phyloP scores from a whole-genome alignment of 2,888 invertebrate species.

The Graphium colonna region DNA sequence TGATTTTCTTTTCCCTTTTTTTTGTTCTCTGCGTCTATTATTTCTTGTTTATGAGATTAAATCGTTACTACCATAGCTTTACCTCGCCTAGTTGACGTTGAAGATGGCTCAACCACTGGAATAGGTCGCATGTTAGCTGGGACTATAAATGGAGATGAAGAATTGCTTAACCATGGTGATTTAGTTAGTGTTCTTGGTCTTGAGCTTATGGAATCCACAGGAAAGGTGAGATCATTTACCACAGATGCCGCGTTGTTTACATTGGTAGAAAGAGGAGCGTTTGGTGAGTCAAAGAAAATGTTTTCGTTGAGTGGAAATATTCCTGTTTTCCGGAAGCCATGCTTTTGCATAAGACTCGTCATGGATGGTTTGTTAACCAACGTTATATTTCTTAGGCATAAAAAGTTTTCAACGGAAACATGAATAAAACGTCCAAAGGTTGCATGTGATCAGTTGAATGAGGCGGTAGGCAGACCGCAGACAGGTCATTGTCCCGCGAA shows the following conservation, averaged over 20 bases:
- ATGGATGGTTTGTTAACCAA: neutral
- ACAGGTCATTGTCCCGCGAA: conserved; percentile 16
- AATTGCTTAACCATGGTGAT: too few relatives aligned
- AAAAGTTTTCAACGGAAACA: too few relatives aligned
- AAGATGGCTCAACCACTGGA: too few relatives aligned
- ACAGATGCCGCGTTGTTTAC: neutral
- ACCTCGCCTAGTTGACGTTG: too few relatives aligned
- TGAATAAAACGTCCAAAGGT: conserved; percentile 16
- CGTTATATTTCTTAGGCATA: too few relatives aligned
- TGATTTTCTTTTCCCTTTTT: conserved; percentile 15
- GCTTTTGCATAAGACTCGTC: conserved; percentile 1
- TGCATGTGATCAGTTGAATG: conserved; percentile 20
- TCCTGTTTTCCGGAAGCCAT: conserved; percentile 10
- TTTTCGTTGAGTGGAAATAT: too few relatives aligned
- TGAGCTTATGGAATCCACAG: neutral
- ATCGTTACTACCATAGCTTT: too few relatives aligned
- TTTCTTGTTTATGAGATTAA: too few relatives aligned
- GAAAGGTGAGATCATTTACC: neutral
- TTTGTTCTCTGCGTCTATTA: too few relatives aligned
- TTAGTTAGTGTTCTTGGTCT: neutral
- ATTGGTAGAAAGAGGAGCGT: too few relatives aligned
- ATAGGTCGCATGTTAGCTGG: too few relatives aligned
- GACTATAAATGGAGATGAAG: too few relatives aligned
- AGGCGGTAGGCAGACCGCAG: conserved; percentile 26
- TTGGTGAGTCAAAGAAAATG: conserved; percentile 21